These are phyloP conservation scores for Mythimna ferrago DNA, from an alignment of 2,888 invertebrate genomes.

Conservation along the genomic window DNA sequence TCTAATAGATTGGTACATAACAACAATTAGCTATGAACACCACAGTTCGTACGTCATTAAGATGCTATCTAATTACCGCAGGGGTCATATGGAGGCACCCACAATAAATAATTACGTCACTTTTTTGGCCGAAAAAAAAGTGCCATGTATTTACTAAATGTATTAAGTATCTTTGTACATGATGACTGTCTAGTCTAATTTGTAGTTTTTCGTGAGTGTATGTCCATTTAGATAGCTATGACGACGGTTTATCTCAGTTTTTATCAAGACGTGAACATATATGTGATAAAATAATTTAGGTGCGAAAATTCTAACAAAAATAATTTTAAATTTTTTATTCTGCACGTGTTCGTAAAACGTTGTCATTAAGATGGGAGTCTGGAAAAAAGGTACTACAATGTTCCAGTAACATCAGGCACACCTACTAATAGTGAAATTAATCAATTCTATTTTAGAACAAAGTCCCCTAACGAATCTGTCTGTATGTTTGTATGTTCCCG, in stretches of 20 bases:
- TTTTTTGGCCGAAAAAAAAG: background rate
- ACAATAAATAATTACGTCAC: background rate
- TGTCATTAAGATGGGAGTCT: background rate
- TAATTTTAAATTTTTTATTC: background rate
- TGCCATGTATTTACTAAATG: no score
- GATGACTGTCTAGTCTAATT: background rate
- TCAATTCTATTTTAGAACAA: background rate
- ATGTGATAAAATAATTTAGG: background rate
- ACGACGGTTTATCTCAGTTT: no score
- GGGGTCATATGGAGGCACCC: background rate
- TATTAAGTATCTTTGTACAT: background rate
- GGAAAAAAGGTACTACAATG: background rate
- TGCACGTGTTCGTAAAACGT: background rate
- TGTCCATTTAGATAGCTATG: background rate
- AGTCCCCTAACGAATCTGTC: no score
- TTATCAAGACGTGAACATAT: no score
- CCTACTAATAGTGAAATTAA: background rate
- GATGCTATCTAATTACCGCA: constrained; percentile 30
- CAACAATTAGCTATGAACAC: background rate
- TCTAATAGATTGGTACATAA: constrained; percentile 8
- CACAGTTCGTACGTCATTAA: constrained; percentile 12
- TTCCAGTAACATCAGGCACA: background rate
- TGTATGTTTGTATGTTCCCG: no score
- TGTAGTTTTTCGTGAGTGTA: background rate
- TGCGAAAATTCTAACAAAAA: background rate